These are phyloP conservation scores for Pseudomyrmex dendroicus DNA, from an alignment of 1,140 invertebrate species.

Conservation along the genomic window DNA sequence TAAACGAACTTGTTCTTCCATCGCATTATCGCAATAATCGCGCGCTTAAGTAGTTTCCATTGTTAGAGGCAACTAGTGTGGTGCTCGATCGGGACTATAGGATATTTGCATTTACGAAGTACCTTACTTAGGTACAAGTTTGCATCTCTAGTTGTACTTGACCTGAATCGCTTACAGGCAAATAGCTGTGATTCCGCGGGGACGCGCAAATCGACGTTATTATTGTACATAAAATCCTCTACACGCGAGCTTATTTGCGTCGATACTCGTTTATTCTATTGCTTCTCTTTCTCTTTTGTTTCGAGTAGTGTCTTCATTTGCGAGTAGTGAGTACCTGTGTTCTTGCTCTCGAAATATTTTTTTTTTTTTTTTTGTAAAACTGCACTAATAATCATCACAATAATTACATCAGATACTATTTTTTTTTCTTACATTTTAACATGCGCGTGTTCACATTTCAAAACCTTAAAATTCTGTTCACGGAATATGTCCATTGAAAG, in stretches of 20 bases:
- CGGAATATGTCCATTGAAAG: background rate
- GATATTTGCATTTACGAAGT: slow-evolving; percentile 68
- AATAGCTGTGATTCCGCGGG: slow-evolving; percentile 52
- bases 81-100: slow-evolving; percentile 57
- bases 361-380: background rate
- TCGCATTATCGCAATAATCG: slow-evolving; percentile 46
- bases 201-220: slow-evolving; percentile 53
- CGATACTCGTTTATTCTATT: background rate
- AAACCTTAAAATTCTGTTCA: background rate
- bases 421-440: too few relatives aligned
- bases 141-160: slow-evolving; percentile 67
- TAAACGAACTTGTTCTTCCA: slow-evolving; percentile 56
- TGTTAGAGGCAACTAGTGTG: slow-evolving; percentile 66
- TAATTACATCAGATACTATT: too few relatives aligned
- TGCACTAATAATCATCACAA: background rate
- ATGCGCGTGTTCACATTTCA: background rate
- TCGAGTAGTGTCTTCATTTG: background rate
- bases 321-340: too few relatives aligned
- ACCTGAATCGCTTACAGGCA: slow-evolving; percentile 67
- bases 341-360: background rate
- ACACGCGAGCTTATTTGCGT: background rate
- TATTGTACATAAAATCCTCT: slow-evolving; percentile 18
- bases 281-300: background rate
- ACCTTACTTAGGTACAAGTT: slow-evolving; percentile 58
- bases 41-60: slow-evolving; percentile 58